phyloP scores from a whole-genome alignment of 2,888 invertebrate species.

The Copidosoma aretas region DNA sequence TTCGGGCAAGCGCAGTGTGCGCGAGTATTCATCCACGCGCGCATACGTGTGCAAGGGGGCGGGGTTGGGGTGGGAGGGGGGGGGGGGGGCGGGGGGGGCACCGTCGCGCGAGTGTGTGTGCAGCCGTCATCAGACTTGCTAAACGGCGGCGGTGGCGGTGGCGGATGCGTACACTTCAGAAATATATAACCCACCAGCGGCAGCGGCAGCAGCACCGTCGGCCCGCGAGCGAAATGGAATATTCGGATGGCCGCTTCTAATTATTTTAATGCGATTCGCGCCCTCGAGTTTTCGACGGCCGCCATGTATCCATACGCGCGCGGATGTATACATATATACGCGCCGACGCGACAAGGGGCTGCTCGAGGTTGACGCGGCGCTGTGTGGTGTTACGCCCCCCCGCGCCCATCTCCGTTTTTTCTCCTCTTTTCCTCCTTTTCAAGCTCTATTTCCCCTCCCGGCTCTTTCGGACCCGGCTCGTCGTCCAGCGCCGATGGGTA shows the following conservation, averaged over 20 bases:
- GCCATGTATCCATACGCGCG: conserved; percentile 14
- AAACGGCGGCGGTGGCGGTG: conserved; percentile 2
- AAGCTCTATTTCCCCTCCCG: background rate
- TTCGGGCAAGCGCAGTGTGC: conserved; percentile 9
- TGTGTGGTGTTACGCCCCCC: too few relatives aligned
- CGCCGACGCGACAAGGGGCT: background rate
- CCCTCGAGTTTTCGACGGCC: conserved; percentile 24
- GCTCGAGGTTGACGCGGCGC: too few relatives aligned
- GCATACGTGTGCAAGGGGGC: too few relatives aligned
- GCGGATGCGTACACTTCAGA: background rate
- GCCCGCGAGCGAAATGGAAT: conserved; percentile 39
- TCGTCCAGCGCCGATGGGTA: too few relatives aligned
- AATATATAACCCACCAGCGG: background rate
- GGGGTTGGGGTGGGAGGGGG: too few relatives aligned
- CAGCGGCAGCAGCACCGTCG: background rate
- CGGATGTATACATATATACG: background rate
- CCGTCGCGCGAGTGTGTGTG: too few relatives aligned
- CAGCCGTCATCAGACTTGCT: conserved; percentile 23
- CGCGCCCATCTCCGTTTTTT: too few relatives aligned
- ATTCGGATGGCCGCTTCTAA: conserved; percentile 52
- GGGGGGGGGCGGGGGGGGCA: too few relatives aligned
- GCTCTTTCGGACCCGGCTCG: too few relatives aligned
- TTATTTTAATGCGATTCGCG: conserved; percentile 54
- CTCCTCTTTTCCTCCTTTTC: background rate
- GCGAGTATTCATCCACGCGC: conserved; percentile 1